Evolutionary conservation across 2,797 vertebrate genomes (phyloP).

Genomic region (Scarus forsteni): DNA sequence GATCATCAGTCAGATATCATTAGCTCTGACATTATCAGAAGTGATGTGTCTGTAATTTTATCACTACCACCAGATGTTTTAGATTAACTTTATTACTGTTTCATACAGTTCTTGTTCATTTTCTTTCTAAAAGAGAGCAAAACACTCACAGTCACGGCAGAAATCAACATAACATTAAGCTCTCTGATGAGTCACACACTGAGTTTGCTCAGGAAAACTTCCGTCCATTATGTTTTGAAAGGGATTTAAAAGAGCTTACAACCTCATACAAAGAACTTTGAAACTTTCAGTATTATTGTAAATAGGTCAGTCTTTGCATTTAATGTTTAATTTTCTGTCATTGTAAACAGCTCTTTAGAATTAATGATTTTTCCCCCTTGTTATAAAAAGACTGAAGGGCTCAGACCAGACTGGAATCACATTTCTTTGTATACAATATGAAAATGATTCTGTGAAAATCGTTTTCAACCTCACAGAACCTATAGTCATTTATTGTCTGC

Average conservation of each 20-base stretch:
- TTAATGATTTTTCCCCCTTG: background rate
- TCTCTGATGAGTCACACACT: background rate
- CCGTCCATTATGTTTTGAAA: background rate
- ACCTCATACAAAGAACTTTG: background rate
- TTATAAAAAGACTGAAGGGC: conserved; percentile 37
- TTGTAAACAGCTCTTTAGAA: conserved; percentile 17
- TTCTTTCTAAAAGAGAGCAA: background rate
- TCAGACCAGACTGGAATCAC: conserved; percentile 30
- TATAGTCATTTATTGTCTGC: conserved; percentile 18
- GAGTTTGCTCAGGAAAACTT: background rate
- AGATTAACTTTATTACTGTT: background rate
- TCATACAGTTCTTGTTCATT: background rate
- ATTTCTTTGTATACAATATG: conserved; percentile 34
- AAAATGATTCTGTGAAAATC: conserved; percentile 16
- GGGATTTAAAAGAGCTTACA: background rate
- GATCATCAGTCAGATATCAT: conserved; percentile 19
- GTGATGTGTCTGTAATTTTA: conserved; percentile 1
- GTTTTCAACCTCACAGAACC: conserved; percentile 20
- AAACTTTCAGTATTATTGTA: background rate
- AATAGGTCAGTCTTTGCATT: background rate
- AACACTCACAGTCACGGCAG: background rate
- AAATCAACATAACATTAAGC: background rate
- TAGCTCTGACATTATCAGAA: conserved; percentile 3
- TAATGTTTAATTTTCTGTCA: conserved; percentile 10
- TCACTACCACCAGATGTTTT: background rate